Base-by-base conservation (phyloP, 2,797 vertebrate species). In the Paedocypris micromegethes region DNA sequence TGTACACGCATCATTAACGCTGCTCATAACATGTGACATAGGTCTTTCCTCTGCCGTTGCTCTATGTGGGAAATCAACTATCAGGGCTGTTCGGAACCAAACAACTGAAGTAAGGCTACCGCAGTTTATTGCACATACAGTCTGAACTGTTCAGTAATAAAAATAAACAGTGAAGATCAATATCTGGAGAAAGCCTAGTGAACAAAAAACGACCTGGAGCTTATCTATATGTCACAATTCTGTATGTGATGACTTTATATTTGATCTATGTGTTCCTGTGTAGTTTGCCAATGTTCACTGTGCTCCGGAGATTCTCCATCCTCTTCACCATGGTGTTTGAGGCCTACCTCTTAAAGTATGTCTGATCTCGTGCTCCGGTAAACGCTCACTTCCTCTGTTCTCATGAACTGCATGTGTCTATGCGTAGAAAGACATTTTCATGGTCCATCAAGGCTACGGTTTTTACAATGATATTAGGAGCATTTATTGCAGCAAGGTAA, bases 201-300 rank as follows among this genome's bases (percentile, higher is more conserved):
- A 23, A 1, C 23, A 23, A 23, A 23, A 23, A 23, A 23, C 23
- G 23, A 23, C 23, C 23, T 23, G 23, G 23, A 23, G 23, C 23
- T 23, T 23, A 23, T 23, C 23, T 23, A 23, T 23, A 23, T 23
- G 23, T 23, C 23, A 23, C 23, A 23, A 23, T 23, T 23, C 23
- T 23, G 23, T 23, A 23, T 23, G 23, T 23, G 23, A 23, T 23
- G 23, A 23, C 23, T 23, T 23, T 23, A 23, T 23, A 23, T 23
- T 23, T 23, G 23, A 23, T 23, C 23, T 23, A 5, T 57, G 41
- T 6, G 42, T 5, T 60, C 47, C 68, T 75, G 78, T 50, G 76
- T 84, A 98, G 96, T 79, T 85, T 98, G 81, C 96, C 96, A 2
- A 98, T 98, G 96, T 98, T 98, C 86, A 98, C 96, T 3, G 96